phyloP scores from a whole-genome alignment of 92 coral and sea anemone species.

The Parazoanthus atlanticus region DNA sequence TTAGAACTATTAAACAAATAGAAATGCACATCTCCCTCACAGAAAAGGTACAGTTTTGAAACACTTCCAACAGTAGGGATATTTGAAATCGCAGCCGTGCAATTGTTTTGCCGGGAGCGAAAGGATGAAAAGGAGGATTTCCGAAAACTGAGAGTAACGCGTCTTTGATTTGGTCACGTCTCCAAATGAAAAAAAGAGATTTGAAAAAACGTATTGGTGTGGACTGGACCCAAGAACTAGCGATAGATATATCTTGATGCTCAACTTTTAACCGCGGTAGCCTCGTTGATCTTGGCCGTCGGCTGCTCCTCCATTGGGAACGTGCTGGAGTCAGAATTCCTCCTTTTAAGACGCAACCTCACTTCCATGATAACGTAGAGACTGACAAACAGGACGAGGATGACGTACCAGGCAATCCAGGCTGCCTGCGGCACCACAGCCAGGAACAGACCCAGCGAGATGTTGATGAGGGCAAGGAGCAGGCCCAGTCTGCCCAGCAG shows the following conservation, averaged over 20 bases:
- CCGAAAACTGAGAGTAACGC: no score
- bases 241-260: neutral
- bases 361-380: constrained; percentile 81
- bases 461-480: constrained; percentile 92
- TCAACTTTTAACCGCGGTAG: constrained; percentile 13
- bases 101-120: no score
- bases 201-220: no score
- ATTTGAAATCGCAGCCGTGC: no score
- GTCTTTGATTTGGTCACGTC: no score
- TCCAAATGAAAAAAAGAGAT: neutral
- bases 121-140: no score
- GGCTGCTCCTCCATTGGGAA: constrained; percentile 47
- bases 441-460: constrained; percentile 84
- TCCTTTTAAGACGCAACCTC: constrained; percentile 32
- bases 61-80: no score
- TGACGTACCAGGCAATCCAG: constrained; percentile 89
- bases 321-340: constrained; percentile 19
- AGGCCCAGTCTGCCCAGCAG: constrained; percentile 81
- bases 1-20: no score
- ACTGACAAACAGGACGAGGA: constrained; percentile 60
- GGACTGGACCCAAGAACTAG: neutral
- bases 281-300: constrained; percentile 26
- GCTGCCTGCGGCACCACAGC: constrained; percentile 90
- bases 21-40: no score
- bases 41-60: no score